A percentile compares a stretch with the other conserved stretches of the same genome.
Conservation (phyloP, 2,888 invertebrate species). For the Agrochola macilenta region DNA sequence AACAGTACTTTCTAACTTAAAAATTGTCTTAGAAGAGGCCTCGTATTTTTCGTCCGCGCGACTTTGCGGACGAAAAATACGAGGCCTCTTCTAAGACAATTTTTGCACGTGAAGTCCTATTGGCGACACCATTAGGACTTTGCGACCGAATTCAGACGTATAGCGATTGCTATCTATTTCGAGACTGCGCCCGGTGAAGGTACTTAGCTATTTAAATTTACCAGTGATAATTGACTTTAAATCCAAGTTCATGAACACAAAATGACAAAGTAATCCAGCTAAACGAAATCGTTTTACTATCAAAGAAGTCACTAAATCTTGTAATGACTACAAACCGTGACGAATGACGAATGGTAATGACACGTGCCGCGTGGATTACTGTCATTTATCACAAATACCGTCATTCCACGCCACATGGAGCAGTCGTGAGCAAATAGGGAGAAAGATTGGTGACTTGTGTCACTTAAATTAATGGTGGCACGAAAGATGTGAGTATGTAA, state of each 20-base stretch:
- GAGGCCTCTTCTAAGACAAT: too few relatives aligned
- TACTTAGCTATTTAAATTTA: neutral
- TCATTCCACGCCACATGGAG: conserved; percentile 26
- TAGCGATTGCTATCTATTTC: too few relatives aligned
- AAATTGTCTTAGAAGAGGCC: neutral
- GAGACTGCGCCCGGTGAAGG: too few relatives aligned
- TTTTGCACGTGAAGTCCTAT: too few relatives aligned
- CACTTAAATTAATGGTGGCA: conserved; percentile 1
- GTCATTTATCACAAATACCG: conserved; percentile 40
- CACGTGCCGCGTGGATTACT: conserved; percentile 42
- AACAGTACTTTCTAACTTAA: neutral
- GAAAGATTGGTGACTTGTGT: neutral
- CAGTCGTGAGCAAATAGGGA: conserved; percentile 24
- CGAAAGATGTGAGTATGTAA: neutral
- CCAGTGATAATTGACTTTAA: neutral
- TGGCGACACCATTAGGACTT: too few relatives aligned
- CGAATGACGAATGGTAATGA: conserved; percentile 50
- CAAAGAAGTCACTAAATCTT: conserved; percentile 1
- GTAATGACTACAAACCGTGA: conserved; percentile 33
- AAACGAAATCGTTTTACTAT: neutral
- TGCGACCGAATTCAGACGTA: too few relatives aligned
- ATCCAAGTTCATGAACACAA: neutral
- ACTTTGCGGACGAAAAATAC: too few relatives aligned
- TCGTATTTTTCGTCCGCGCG: neutral
- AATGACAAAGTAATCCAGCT: neutral